Evolutionary conservation across 2,888 invertebrate genomes (phyloP), one percentile per base, ranked within the genome.

Genomic region (Pardosa pseudoannulata): DNA sequence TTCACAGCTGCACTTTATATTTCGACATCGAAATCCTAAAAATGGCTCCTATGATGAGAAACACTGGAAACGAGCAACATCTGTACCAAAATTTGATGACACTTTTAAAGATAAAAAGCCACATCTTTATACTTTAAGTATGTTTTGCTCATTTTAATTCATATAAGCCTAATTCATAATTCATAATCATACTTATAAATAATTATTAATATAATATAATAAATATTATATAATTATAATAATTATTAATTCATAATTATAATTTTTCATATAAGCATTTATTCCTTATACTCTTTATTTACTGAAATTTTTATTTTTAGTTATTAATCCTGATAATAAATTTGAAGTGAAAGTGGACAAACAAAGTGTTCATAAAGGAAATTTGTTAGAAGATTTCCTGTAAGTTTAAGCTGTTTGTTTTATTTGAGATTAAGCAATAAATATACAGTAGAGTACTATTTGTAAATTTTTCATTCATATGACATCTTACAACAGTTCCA

Each of bases 21-120:
- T 99, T 93, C 94, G 96, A 74, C 98, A 98, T 92, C 95, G 94
- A 92, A 99, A 99, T 93, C 99, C 98, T 11, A 93, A 95, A 90
- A 99, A 97, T 91, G 97, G 96, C 67, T 94, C 94, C 29, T 93
- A 96, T 89, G 95, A 96, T 91, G 99, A 99, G 92, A 99, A 99
- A 91, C 99, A 99, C 91, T 96, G 97, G 91, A 97, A 97, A 91
- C 97, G 97, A 91, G 95, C 98, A 23, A 95, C 91, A 5, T 88
- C 79, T 41, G 91, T 90, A 19, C 86, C 83, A 88, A 94, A 96
- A 23, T 91, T 98, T 23, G 88, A 88, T 74, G 89, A 89, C 50
- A 81, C 87, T 19, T 89, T 88, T 93, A 96, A 96, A 90, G 99
- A 99, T 92, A 97, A 98, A 91, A 94, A 96, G 88, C 97, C 97